Percentiles rank a stretch among this genome's conserved stretches.
These are phyloP conservation scores for Zygogramma bicolorata DNA, from an alignment of 2,888 invertebrate species.

Conservation along the genomic window DNA sequence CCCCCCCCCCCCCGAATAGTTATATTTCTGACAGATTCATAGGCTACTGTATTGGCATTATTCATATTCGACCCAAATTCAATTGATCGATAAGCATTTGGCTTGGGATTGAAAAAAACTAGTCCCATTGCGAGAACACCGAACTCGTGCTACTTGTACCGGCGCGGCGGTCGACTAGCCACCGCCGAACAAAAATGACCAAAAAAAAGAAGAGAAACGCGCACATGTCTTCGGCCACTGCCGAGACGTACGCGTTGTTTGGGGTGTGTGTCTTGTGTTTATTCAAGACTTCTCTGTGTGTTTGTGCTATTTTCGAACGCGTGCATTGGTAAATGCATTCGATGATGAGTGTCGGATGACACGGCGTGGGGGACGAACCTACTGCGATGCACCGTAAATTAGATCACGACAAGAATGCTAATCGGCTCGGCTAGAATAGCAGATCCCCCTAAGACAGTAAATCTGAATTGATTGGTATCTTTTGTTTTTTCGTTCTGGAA, in stretches of 20 bases:
- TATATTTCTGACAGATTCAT: no score
- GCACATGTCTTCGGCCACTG: conserved; percentile 38
- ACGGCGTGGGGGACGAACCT: not conserved
- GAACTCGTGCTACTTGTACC: no score
- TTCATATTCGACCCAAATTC: no score
- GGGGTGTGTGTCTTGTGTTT: conserved; percentile 20
- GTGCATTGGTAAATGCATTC: conserved; percentile 19
- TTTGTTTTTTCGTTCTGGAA: no score
- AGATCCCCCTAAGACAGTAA: no score
- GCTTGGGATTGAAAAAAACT: no score
- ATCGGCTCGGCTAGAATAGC: no score
- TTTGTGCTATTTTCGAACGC: conserved; percentile 40
- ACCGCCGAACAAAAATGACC: conserved; percentile 19
- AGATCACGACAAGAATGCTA: not conserved
- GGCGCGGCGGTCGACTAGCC: not conserved
- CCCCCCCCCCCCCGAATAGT: no score
- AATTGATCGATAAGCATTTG: no score
- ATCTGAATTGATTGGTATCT: no score
- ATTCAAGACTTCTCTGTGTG: conserved; percentile 22
- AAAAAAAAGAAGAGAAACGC: conserved; percentile 25
- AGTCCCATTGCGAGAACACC: no score
- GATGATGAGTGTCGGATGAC: not conserved
- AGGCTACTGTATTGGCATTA: no score
- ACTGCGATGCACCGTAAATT: not conserved
- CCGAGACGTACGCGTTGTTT: conserved; percentile 16